phyloP scores from a whole-genome alignment of 2,113 vertebrate genomes.

The Oryctolagus cuniculus region mOryCun1.1 NC_091433.1:146453501-146454000 shows the following conservation, averaged over 20 bases:
- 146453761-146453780: background rate
- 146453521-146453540: background rate
- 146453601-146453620: conserved; percentile 21
- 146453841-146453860: background rate
- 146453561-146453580: background rate
- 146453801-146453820: background rate
- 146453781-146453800: background rate
- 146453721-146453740: background rate
- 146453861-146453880: background rate
- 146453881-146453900: background rate
- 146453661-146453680: background rate
- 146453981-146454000: background rate
- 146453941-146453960: background rate
- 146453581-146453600: background rate
- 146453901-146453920: background rate
- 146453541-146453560: conserved; percentile 3
- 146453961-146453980: background rate
- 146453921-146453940: background rate
- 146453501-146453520: background rate
- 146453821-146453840: background rate
- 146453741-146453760: background rate
- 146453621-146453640: background rate
- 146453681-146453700: background rate
- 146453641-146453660: background rate
- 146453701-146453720: background rate